Conservation (phyloP, 2,888 invertebrate genomes). For the Heliconius sara region DNA sequence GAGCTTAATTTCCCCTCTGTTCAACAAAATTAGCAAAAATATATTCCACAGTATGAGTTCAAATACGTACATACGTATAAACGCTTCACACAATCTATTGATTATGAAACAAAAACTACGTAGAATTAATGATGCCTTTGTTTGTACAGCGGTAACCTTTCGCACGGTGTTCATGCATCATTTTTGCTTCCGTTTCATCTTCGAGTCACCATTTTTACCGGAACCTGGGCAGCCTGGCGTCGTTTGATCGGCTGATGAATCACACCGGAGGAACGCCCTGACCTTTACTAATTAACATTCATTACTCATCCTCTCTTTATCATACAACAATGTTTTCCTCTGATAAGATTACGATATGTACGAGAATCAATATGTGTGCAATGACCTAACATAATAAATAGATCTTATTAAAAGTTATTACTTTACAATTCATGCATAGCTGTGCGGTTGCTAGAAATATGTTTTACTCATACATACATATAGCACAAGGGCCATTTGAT, state of each 20-base stretch:
- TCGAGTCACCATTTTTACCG: conserved; percentile 47
- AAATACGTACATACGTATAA: conserved; percentile 30
- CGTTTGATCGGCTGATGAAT: conserved; percentile 59
- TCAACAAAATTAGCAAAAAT: conserved; percentile 25
- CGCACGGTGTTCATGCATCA: conserved; percentile 52
- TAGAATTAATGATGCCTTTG: conserved; percentile 44
- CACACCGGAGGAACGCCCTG: conserved; percentile 73
- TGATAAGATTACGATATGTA: conserved; percentile 50
- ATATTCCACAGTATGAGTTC: conserved; percentile 35
- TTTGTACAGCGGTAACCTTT: conserved; percentile 48
- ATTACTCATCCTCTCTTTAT: conserved; percentile 75
- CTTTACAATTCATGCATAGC: conserved; percentile 6
- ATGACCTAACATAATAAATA: conserved; percentile 33
- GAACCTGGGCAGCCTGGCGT: conserved; percentile 44
- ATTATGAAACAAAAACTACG: conserved; percentile 45
- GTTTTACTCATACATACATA: neutral
- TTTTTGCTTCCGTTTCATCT: conserved; percentile 55
- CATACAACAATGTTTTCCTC: conserved; percentile 55
- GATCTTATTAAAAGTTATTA: conserved; percentile 8
- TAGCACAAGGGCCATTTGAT: neutral
- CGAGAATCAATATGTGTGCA: conserved; percentile 39
- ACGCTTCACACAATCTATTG: conserved; percentile 44
- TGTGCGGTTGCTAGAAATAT: neutral
- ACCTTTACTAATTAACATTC: conserved; percentile 74
- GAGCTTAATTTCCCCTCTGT: conserved; percentile 39